These are phyloP conservation scores for Chrysochloris asiatica DNA, from an alignment of 2,113 vertebrate species.

Conservation along the genomic window DNA sequence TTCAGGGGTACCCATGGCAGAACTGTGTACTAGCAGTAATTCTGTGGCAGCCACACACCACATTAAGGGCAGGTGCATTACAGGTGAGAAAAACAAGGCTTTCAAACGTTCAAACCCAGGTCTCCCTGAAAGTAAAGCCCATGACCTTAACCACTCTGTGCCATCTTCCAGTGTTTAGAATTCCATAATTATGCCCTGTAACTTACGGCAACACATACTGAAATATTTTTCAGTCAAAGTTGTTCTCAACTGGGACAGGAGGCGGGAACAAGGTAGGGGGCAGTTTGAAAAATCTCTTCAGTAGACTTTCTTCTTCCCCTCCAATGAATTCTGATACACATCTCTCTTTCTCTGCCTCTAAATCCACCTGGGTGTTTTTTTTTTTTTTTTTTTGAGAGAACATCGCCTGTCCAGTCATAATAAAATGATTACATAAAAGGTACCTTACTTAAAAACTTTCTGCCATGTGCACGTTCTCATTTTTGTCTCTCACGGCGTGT, in stretches of 20 bases:
- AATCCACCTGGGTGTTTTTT: too few relatives aligned
- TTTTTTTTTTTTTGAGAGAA: not conserved
- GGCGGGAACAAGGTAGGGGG: not conserved
- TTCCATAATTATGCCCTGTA: not conserved
- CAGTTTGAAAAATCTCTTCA: not conserved
- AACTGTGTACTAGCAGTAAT: not conserved
- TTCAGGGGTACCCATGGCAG: not conserved
- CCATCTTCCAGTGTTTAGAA: not conserved
- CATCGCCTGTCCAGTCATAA: not conserved
- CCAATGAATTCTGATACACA: not conserved
- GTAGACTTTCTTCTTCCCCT: not conserved
- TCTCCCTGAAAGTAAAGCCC: not conserved
- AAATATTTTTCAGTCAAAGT: not conserved
- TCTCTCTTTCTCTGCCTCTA: not conserved
- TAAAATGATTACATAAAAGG: not conserved
- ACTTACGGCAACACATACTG: not conserved
- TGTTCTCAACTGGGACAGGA: not conserved
- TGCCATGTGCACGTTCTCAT: not conserved
- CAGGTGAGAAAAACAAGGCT: not conserved
- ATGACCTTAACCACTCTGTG: not conserved
- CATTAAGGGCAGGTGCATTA: not conserved
- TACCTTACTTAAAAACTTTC: not conserved
- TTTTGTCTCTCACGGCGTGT: slow-evolving; percentile 3
- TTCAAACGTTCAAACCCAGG: not conserved
- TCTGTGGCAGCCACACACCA: not conserved